Conservation (phyloP, 2,888 invertebrate genomes). For the Zaprionus lineosus region DNA sequence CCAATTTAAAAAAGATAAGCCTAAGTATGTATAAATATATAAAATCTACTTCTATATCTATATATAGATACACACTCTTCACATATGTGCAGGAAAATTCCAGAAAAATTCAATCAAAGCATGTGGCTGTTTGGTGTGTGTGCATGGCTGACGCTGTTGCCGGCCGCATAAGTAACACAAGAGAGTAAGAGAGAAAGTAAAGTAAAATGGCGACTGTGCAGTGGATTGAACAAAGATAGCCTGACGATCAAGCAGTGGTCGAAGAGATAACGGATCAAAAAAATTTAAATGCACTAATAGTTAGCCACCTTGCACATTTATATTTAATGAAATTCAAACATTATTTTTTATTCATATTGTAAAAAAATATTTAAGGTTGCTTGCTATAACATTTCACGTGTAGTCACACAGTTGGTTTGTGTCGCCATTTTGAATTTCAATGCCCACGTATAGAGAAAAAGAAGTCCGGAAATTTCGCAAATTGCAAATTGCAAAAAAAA, state of each 20-base stretch:
- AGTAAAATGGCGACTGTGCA: constrained; percentile 60
- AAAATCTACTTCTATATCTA: too few species aligned
- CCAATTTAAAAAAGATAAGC: constrained; percentile 20
- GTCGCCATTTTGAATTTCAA: constrained; percentile 73
- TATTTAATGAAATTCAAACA: too few species aligned
- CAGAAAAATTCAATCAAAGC: constrained; percentile 59
- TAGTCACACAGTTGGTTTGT: constrained; percentile 45
- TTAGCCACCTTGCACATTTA: constrained; percentile 47
- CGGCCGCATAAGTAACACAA: constrained; percentile 49
- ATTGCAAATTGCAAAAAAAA: constrained; percentile 35
- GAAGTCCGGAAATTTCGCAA: constrained; percentile 42
- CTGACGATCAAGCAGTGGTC: constrained; percentile 50
- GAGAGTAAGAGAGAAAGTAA: constrained; percentile 43
- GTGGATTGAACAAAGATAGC: constrained; percentile 42
- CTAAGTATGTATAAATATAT: constrained; percentile 21
- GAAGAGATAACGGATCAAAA: constrained; percentile 36
- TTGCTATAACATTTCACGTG: too few species aligned
- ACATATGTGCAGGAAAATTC: constrained; percentile 60
- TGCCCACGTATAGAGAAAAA: constrained; percentile 49
- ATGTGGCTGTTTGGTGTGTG: constrained; percentile 33
- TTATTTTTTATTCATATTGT: too few species aligned
- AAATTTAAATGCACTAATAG: constrained; percentile 35
- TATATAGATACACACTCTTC: constrained; percentile 6
- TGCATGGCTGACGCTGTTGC: constrained; percentile 63
- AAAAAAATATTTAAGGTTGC: too few species aligned